Percentiles rank a stretch among this genome's conserved stretches.
These are phyloP conservation scores for Eulemur albifrons DNA, from an alignment of 2,797 vertebrate species.

Conservation along the genomic window DNA sequence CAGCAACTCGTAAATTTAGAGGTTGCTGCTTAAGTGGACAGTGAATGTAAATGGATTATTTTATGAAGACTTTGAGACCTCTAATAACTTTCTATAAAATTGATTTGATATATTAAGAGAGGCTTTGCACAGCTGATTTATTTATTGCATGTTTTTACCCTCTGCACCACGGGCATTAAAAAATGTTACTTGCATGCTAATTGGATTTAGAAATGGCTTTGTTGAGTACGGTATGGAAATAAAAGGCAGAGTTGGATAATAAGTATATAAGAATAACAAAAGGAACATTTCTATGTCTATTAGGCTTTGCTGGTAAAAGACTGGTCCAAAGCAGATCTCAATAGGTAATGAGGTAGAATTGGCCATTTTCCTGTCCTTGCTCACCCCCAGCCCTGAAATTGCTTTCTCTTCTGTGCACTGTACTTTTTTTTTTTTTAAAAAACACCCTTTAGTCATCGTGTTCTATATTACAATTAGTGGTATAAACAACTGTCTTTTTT, in stretches of 20 bases:
- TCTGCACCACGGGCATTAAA: neutral
- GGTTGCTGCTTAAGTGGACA: constrained; percentile 38
- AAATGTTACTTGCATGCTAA: neutral
- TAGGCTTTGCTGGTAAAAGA: neutral
- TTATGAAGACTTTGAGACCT: constrained; percentile 43
- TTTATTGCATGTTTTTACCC: neutral
- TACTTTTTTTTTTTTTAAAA: neutral
- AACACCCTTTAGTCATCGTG: neutral
- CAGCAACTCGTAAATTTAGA: constrained; percentile 57
- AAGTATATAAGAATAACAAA: constrained; percentile 8
- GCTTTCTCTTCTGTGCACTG: neutral
- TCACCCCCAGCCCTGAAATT: neutral
- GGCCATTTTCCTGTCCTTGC: neutral
- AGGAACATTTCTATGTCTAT: neutral
- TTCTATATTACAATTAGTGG: neutral
- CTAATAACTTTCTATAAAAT: constrained; percentile 57
- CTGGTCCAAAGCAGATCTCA: constrained; percentile 5
- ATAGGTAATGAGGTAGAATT: neutral
- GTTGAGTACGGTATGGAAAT: neutral
- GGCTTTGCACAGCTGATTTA: constrained; percentile 22
- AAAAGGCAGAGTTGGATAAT: neutral
- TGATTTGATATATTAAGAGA: constrained; percentile 3
- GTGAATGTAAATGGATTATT: constrained; percentile 48
- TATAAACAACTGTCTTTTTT: neutral
- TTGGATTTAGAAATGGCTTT: neutral